phyloP scores from a whole-genome alignment of 2,113 vertebrate species.

The Rhinolophus ferrumequinum region DNA sequence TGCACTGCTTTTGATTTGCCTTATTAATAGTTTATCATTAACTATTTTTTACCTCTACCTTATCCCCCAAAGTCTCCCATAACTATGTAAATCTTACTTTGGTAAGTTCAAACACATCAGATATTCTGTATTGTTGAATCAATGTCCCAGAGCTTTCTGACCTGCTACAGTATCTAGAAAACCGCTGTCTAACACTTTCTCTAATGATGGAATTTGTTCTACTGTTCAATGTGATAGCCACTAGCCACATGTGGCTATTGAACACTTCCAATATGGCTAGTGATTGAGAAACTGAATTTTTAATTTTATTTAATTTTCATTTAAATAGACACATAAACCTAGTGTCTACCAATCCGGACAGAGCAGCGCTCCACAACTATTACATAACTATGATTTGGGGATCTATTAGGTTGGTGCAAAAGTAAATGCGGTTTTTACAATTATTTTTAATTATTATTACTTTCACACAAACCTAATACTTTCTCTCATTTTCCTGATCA shows the following conservation, averaged over 20 bases:
- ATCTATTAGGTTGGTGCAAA: neutral
- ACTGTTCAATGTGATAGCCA: neutral
- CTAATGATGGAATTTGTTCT: neutral
- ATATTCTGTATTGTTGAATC: neutral
- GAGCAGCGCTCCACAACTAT: neutral
- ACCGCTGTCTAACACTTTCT: neutral
- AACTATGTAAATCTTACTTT: neutral
- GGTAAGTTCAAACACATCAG: neutral
- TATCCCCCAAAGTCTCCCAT: neutral
- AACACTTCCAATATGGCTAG: neutral
- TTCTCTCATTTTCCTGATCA: neutral
- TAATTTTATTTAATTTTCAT: neutral
- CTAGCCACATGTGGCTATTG: neutral
- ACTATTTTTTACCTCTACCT: neutral
- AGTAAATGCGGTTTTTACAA: too few species aligned
- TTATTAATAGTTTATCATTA: neutral
- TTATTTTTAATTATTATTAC: too few species aligned
- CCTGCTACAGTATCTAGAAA: neutral
- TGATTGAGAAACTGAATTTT: neutral
- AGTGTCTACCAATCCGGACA: neutral
- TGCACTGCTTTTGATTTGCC: neutral
- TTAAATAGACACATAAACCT: neutral
- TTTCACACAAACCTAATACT: neutral
- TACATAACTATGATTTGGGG: neutral
- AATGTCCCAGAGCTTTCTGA: neutral